Evolutionary conservation across 2,888 invertebrate genomes (phyloP).

Genomic region (Limnephilus marmoratus): DNA sequence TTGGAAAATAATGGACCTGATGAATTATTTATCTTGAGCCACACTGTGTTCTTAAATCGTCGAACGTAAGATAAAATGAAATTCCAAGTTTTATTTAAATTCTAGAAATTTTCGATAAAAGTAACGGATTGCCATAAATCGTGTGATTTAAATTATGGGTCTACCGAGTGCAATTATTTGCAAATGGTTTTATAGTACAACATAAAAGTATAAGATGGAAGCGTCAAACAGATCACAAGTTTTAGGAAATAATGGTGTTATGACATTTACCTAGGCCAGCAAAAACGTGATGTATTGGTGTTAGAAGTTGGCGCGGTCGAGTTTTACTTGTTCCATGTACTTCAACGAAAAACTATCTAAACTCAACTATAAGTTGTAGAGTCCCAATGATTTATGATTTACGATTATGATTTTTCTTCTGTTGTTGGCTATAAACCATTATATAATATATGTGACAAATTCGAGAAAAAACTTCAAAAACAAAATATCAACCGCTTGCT

Average conservation of each 20-base stretch:
- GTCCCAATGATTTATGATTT: background rate
- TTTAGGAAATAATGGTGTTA: background rate
- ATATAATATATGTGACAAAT: background rate
- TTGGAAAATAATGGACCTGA: background rate
- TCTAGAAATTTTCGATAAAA: background rate
- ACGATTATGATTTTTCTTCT: background rate
- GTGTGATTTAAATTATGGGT: constrained; percentile 2
- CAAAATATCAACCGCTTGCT: background rate
- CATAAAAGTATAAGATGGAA: background rate
- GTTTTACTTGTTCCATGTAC: background rate
- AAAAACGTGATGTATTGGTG: background rate
- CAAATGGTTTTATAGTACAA: background rate
- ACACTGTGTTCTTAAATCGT: background rate
- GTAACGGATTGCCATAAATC: background rate
- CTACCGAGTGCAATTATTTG: background rate
- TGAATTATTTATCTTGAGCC: background rate
- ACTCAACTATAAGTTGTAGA: background rate
- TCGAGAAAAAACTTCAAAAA: background rate
- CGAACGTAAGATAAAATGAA: constrained; percentile 2
- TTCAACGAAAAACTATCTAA: background rate
- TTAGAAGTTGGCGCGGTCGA: background rate
- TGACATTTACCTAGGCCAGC: background rate
- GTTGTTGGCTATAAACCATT: background rate
- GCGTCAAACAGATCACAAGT: background rate
- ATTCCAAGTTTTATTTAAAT: background rate